These are phyloP conservation scores for Psophia crepitans DNA, from an alignment of 2,113 vertebrate genomes.

Conservation along the genomic window DNA sequence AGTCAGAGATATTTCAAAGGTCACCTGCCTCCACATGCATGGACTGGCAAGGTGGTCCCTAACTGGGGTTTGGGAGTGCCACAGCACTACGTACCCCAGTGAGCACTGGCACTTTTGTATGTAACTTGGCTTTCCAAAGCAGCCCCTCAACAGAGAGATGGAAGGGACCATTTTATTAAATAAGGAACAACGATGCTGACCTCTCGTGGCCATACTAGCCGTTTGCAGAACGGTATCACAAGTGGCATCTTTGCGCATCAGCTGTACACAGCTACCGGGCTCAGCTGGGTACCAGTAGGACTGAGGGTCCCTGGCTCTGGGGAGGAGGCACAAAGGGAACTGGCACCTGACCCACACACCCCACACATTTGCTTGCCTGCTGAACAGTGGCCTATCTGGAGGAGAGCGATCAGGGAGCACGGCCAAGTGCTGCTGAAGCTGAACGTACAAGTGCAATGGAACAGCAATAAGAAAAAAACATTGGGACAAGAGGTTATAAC, in stretches of 20 bases:
- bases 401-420: background rate
- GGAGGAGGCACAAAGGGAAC: background rate
- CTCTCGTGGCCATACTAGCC: background rate
- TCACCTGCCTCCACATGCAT: background rate
- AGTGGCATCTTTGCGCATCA: fast-evolving
- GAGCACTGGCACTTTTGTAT: fast-evolving
- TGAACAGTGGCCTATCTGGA: background rate
- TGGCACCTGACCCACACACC: fast-evolving
- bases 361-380: background rate
- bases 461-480: background rate
- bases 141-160: no score
- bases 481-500: background rate
- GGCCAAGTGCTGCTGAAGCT: background rate
- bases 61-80: background rate
- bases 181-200: constrained; percentile 37
- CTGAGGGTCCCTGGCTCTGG: background rate
- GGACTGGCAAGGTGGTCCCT: background rate
- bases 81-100: background rate
- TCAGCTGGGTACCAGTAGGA: background rate
- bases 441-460: background rate
- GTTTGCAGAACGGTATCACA: background rate
- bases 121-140: background rate
- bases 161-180: fast-evolving
- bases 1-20: background rate
- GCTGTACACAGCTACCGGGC: fast-evolving